Evolutionary conservation across 2,797 vertebrate species (phyloP), one percentile per base, ranked within the genome.

Genomic region (Takifugu rubripes): DNA sequence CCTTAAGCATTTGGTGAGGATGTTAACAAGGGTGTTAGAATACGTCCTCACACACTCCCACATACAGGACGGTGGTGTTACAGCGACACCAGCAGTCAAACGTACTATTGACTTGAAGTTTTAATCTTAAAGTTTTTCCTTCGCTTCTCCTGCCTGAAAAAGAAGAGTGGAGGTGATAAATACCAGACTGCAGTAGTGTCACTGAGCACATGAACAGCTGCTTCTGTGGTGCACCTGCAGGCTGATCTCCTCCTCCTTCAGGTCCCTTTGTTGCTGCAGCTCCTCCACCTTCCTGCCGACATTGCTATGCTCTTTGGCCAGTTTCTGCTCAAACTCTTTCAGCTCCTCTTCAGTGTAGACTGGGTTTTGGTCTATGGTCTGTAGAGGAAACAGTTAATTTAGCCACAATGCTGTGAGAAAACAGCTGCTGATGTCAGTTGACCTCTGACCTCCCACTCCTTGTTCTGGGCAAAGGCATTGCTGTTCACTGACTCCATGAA

Each of bases 361-460:
- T 6, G 90, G 91, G 58, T 92, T 92, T 6, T 95, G 89, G 54
- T 94, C 94, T 56, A 97, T 52, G 24, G 94, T 96, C 96, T 98
- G 64, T 12, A 25, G 15, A 48, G 44, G 44, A 7, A 21, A 46
- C n/a, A 24, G 24, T n/a, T 1, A 27, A 29, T 24, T 2, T n/a
- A 52, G 25, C 24, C 2, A 27, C 21, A 5, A 9, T 1, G 8
- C 33, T 33, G 42, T 51, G 47, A 12, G 14, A 25, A 8, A 1
- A 17, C 36, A 7, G 24, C 17, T 42, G 24, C 2, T 17, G 11
- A 12, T 25, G 16, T 46, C 5, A 46, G 25, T 33, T 50, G 2
- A 5, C 1, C 26, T 56, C 79, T 90, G 91, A 96, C 96, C 94
- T 97, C 94, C 95, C 95, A 97, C 77, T 90, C 93, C 0, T 95